Evolutionary conservation across 2,113 vertebrate genomes (phyloP), one percentile per base, ranked within the genome.

Genomic region (Aplodontia rufa): DNA sequence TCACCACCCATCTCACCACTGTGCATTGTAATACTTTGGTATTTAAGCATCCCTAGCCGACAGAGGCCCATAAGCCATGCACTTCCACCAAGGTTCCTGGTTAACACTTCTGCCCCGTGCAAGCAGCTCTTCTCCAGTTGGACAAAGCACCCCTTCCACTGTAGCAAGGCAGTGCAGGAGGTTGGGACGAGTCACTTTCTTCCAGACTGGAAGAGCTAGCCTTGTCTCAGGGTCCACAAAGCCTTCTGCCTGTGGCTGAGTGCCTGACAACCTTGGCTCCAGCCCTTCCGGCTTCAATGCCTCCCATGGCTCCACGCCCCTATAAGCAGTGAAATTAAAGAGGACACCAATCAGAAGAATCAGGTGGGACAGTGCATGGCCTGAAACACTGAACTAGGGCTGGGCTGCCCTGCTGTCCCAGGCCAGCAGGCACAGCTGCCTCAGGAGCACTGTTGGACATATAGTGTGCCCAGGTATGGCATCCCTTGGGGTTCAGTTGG

Each of bases 321-420:
- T n/a, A n/a, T n/a, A n/a, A 30, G 72, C 22, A 10, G 51, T 51
- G 32, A 14, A 40, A n/a, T 35, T 12, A 24, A 69, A 55, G 5
- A 12, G 4, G 66, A 55, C 53, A 1, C 0, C 3, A 2, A 32
- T 10, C 12, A 19, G 28, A 22, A 37, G 47, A 28, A 16, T 1
- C 19, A 16, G 51, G 28, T 0, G 10, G 45, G 1, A 5, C 5
- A 17, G 30, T 3, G 1, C 0, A 0, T 0, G 8, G 13, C 5
- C 14, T 1, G n/a, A 28, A 47, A 6, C 26, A 2, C 53, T 17
- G 51, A 30, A 55, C 1, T 0, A 4, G 35, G 55, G 28, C 32
- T 7, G 13, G 32, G 24, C 40, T 7, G 0, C 6, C 4, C 35
- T 1, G 19, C 6, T 10, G 16, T 75, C 76, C 37, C 40, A 58